Evolutionary conservation across 2,113 vertebrate genomes (phyloP).

Genomic region (Athene noctua): DNA sequence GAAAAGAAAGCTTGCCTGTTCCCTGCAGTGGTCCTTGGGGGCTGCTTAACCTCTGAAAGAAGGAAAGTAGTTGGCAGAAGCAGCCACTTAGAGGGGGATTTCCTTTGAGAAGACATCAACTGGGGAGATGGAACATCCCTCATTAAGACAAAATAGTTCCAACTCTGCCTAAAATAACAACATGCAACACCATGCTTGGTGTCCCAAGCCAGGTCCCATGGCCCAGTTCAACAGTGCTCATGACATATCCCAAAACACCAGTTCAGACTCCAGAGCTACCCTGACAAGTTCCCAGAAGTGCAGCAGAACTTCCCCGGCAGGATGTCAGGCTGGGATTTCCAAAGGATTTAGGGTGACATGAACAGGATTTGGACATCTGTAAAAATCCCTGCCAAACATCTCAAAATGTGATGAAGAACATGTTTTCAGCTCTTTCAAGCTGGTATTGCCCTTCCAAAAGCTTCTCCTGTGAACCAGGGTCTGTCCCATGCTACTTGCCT

Average conservation of each 20-base stretch:
- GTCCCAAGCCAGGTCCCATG: background rate
- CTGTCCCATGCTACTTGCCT: background rate
- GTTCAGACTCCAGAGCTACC: background rate
- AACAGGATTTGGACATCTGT: background rate
- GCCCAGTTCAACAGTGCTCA: accelerated
- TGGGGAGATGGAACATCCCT: background rate
- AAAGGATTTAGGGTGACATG: background rate
- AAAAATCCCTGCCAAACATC: background rate
- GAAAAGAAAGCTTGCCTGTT: background rate
- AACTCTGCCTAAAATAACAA: background rate
- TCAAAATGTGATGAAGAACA: background rate
- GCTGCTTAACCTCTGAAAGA: background rate
- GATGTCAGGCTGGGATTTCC: background rate
- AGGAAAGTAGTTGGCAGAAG: background rate
- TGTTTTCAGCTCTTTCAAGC: background rate
- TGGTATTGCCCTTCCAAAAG: background rate
- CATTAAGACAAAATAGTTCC: background rate
- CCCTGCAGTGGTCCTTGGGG: background rate
- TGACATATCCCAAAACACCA: accelerated
- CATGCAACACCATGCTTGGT: background rate
- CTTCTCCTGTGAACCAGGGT: background rate
- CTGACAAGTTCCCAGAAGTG: background rate
- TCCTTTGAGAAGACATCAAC: background rate
- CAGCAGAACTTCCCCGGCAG: background rate
- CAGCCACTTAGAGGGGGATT: background rate